Evolutionary conservation across 2,113 vertebrate genomes (phyloP).

Genomic region (Sorex fumeus): DNA sequence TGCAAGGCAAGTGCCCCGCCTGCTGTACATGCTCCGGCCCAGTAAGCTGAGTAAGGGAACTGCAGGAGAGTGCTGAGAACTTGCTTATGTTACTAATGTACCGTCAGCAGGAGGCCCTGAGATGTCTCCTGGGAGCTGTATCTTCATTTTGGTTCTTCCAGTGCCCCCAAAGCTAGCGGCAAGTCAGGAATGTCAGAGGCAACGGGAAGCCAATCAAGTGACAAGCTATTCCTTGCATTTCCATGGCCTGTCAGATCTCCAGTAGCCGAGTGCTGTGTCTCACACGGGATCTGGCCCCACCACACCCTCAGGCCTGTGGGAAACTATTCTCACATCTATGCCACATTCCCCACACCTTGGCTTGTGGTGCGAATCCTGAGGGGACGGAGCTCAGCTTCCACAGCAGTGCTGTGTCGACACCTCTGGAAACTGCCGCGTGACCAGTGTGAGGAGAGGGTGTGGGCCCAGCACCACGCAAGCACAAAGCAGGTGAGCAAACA

Average conservation of each 20-base stretch:
- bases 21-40: too few species aligned
- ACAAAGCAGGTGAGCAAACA: background rate
- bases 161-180: conserved; percentile 50
- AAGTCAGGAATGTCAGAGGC: conserved; percentile 31
- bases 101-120: conserved; percentile 1
- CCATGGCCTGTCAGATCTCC: background rate
- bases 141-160: background rate
- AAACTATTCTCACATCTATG: background rate
- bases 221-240: background rate
- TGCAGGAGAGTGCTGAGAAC: too few species aligned
- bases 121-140: background rate
- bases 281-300: background rate
- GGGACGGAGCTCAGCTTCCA: background rate
- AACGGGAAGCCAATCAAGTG: background rate
- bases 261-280: background rate
- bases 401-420: background rate
- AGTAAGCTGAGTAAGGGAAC: too few species aligned
- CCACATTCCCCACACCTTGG: background rate
- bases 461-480: background rate
- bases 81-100: background rate
- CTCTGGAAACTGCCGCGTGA: background rate
- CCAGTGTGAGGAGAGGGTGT: background rate
- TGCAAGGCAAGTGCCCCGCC: too few species aligned
- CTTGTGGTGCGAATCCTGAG: background rate
- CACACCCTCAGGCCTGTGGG: background rate